phyloP scores from a whole-genome alignment of 1,140 invertebrate genomes.

The Drosophila asahinai region DNA sequence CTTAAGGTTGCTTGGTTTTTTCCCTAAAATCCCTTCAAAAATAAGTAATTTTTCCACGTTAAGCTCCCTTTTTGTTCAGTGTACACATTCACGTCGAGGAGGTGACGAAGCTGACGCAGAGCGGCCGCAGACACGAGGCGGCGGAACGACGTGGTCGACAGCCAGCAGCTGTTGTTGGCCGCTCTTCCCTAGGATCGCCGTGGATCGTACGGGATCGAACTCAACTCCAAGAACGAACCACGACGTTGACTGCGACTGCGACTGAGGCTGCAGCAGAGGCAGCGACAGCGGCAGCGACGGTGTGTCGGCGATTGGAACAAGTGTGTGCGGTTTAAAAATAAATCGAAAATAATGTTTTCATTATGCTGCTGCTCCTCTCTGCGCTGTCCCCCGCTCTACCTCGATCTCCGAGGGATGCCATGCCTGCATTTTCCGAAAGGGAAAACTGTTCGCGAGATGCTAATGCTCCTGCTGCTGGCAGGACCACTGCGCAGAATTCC shows the following conservation, averaged over 20 bases:
- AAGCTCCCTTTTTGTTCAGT: slow-evolving; percentile 1
- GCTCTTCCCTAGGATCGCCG: slow-evolving; percentile 56
- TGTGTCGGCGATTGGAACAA: slow-evolving; percentile 71
- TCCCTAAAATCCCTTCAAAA: no score
- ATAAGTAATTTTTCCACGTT: no score
- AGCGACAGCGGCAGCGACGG: slow-evolving; percentile 26
- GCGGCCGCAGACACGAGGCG: slow-evolving; percentile 9
- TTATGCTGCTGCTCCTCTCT: slow-evolving; percentile 47
- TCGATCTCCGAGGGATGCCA: not conserved
- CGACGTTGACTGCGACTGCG: slow-evolving; percentile 5
- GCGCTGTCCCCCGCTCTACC: slow-evolving; percentile 5
- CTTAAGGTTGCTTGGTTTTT: no score
- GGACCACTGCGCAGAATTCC: slow-evolving; percentile 81
- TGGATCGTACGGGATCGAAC: slow-evolving; percentile 24
- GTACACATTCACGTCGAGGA: slow-evolving; percentile 52
- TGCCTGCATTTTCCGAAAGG: slow-evolving; percentile 54
- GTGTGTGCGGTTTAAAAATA: slow-evolving; percentile 81
- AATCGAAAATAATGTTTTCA: slow-evolving; percentile 77
- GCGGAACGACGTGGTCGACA: slow-evolving; percentile 46
- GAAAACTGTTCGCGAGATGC: slow-evolving; percentile 41
- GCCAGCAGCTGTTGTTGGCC: slow-evolving; percentile 70
- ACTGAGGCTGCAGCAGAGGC: slow-evolving; percentile 8
- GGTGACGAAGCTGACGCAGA: slow-evolving; percentile 53
- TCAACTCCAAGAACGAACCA: slow-evolving; percentile 34
- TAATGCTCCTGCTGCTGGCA: slow-evolving; percentile 25